A percentile compares a stretch with the other conserved stretches of the same genome.
Evolutionary conservation across 1,140 invertebrate genomes (phyloP).

Genomic region (Habropoda laboriosa): DNA sequence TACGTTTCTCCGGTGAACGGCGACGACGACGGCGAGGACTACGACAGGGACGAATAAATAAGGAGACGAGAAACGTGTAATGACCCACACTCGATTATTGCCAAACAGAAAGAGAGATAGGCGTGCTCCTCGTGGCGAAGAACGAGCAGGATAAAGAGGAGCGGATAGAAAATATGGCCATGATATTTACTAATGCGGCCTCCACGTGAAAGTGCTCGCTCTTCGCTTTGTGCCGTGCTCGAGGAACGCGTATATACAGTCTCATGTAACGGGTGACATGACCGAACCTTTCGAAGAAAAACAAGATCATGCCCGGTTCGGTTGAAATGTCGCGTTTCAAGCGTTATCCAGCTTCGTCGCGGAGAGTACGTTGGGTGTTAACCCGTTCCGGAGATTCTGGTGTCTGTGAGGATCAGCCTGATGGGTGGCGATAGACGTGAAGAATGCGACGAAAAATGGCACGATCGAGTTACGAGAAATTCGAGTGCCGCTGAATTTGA

Average conservation of each 20-base stretch:
- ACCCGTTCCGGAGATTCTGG: not conserved
- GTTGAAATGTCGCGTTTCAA: no score
- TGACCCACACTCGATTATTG: conserved; percentile 46
- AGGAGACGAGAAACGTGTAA: conserved; percentile 52
- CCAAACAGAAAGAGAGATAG: conserved; percentile 22
- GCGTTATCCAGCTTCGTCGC: not conserved
- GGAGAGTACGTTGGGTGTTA: not conserved
- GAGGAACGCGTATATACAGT: conserved; percentile 67
- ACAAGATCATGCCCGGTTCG: conserved; percentile 1
- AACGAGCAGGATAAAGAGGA: conserved; percentile 66
- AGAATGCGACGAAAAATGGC: conserved; percentile 19
- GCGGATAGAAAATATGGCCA: conserved; percentile 75
- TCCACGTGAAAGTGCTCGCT: conserved; percentile 76
- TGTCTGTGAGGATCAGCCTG: not conserved
- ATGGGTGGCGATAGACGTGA: not conserved
- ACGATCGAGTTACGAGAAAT: conserved; percentile 26
- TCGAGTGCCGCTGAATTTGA: conserved; percentile 29
- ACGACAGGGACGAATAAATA: conserved; percentile 34
- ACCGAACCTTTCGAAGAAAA: conserved; percentile 20
- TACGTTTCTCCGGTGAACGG: conserved; percentile 16
- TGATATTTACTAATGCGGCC: conserved; percentile 77
- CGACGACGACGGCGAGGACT: conserved; percentile 18
- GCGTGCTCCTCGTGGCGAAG: conserved; percentile 15
- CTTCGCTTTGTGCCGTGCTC: conserved; percentile 69
- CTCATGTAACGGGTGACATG: conserved; percentile 71